phyloP scores from a whole-genome alignment of 2,888 invertebrate species.

The Ceraclea dissimilis region DNA sequence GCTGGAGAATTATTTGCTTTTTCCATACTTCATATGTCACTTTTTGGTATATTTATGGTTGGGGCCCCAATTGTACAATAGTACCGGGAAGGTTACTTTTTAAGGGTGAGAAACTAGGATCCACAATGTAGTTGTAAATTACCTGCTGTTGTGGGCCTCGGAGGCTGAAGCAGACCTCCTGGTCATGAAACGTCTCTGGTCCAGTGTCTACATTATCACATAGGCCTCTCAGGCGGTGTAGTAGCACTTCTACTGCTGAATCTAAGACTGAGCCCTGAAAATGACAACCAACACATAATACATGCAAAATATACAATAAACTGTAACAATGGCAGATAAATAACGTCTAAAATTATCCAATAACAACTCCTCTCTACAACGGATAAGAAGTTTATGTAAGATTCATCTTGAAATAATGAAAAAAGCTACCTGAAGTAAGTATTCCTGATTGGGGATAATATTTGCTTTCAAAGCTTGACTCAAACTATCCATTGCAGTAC shows the following conservation, averaged over 20 bases:
- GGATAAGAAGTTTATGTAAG: too few species aligned
- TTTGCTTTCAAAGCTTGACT: conserved; percentile 74
- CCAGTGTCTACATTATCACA: conserved; percentile 90
- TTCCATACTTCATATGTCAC: too few species aligned
- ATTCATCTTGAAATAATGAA: too few species aligned
- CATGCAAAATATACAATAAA: background rate
- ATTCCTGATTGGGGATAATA: conserved; percentile 90
- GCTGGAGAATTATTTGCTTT: too few species aligned
- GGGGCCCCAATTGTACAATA: too few species aligned
- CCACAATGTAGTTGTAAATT: too few species aligned
- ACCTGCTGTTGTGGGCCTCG: conserved; percentile 57
- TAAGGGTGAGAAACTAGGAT: too few species aligned
- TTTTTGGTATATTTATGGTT: too few species aligned
- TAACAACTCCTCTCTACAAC: too few species aligned
- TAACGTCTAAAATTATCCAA: background rate
- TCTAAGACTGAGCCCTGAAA: conserved; percentile 89
- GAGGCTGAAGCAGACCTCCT: conserved; percentile 84
- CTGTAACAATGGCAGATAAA: background rate
- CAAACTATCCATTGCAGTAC: conserved; percentile 68
- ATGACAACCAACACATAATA: conserved; percentile 2
- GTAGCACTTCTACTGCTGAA: conserved; percentile 79
- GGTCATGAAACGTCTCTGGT: conserved; percentile 87
- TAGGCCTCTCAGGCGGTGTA: conserved; percentile 82
- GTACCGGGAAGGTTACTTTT: too few species aligned
- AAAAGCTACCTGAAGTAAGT: conserved; percentile 64